Conservation (phyloP, 2,888 invertebrate genomes). For the Eretmocerus hayati region DNA sequence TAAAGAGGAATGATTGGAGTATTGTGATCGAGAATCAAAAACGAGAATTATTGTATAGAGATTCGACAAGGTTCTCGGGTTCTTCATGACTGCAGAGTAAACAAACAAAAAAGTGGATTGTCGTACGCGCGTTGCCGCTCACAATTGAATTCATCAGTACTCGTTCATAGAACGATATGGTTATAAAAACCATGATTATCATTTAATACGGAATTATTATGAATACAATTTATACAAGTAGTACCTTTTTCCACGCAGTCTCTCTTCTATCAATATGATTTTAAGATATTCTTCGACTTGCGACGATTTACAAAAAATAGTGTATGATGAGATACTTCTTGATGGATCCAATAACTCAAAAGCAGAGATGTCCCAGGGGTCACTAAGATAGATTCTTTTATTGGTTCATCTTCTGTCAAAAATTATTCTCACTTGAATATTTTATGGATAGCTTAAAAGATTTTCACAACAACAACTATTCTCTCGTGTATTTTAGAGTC, state of each 20-base stretch:
- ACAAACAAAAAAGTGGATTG: conserved; percentile 3
- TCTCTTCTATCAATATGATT: too few species aligned
- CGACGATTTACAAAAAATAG: too few species aligned
- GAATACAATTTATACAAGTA: conserved; percentile 25
- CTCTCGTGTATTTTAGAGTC: too few species aligned
- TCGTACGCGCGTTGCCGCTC: conserved; percentile 22
- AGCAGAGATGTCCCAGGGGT: too few species aligned
- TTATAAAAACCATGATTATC: conserved; percentile 27
- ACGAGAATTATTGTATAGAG: conserved; percentile 1
- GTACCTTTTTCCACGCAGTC: conserved; percentile 15
- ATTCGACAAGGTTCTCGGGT: conserved; percentile 13
- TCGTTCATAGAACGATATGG: conserved; percentile 9
- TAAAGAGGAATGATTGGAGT: conserved; percentile 15
- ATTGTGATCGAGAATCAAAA: conserved; percentile 5
- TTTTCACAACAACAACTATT: too few species aligned
- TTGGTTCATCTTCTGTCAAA: too few species aligned
- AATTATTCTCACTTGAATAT: too few species aligned
- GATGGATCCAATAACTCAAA: too few species aligned
- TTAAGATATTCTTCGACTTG: too few species aligned
- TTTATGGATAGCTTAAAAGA: too few species aligned
- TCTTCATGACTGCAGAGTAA: conserved; percentile 7
- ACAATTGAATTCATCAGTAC: conserved; percentile 15
- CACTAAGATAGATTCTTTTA: too few species aligned
- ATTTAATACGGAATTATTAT: conserved; percentile 23
- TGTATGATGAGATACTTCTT: too few species aligned